phyloP scores from a whole-genome alignment of 2,113 vertebrate species.

The Misgurnus anguillicaudatus region DNA sequence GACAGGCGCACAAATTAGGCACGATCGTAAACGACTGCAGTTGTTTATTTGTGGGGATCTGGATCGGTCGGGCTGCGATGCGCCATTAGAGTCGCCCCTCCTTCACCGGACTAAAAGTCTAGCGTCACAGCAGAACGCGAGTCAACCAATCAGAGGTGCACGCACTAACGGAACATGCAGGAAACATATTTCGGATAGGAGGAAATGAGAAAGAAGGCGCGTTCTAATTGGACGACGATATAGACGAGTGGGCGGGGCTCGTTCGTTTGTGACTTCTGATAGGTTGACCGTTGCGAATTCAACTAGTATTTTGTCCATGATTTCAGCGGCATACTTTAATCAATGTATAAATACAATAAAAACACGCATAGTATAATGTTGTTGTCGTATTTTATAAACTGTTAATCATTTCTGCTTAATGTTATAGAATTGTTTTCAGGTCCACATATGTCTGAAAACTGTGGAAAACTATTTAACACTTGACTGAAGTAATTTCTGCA shows the following conservation, averaged over 20 bases:
- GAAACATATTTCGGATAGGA: conserved; percentile 13
- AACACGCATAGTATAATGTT: too few species aligned
- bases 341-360: too few species aligned
- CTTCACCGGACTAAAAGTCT: conserved; percentile 21
- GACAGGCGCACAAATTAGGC: background rate
- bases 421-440: too few species aligned
- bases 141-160: conserved; percentile 13
- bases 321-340: too few species aligned
- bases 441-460: too few species aligned
- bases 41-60: conserved; percentile 41
- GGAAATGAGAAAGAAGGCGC: background rate
- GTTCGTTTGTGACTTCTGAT: background rate
- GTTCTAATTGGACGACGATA: background rate
- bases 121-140: conserved; percentile 3
- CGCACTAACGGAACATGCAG: background rate
- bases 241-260: background rate
- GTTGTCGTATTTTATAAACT: too few species aligned
- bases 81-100: conserved; percentile 44
- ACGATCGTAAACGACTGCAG: background rate
- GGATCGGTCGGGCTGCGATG: conserved; percentile 36
- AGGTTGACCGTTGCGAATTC: background rate
- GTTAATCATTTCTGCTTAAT: too few species aligned
- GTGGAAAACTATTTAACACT: too few species aligned
- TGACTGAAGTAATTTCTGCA: too few species aligned
- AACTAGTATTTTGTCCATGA: background rate